phyloP scores from a whole-genome alignment of 35 echinoderm and acorn worm genomes.

The Lytechinus pictus region DNA sequence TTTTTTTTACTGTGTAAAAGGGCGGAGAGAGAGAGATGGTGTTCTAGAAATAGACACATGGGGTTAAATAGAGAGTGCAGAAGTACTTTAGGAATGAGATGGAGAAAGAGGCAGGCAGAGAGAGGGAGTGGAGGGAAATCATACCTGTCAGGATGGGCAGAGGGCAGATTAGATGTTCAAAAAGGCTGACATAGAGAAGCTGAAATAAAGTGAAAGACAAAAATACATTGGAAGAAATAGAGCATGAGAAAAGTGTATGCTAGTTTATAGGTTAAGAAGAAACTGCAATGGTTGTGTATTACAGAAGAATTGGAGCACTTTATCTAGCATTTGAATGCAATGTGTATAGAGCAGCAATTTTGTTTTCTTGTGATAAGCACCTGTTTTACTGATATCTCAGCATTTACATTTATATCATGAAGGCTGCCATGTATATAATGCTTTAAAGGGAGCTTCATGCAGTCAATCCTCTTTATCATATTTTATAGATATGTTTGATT shows the following conservation, averaged over 20 bases:
- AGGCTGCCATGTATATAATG: not conserved
- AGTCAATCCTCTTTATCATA: not conserved
- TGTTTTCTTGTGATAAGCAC: not conserved
- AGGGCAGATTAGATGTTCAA: not conserved
- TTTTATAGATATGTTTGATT: too few species aligned
- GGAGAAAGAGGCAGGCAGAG: not conserved
- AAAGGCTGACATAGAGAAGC: not conserved
- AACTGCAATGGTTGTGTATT: not conserved
- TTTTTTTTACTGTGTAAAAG: too few species aligned
- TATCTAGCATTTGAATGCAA: conserved; percentile 2
- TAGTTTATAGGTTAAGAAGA: not conserved
- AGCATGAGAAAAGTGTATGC: not conserved
- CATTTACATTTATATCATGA: not conserved
- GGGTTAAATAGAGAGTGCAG: too few species aligned
- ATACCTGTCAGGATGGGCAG: too few species aligned
- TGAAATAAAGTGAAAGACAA: not conserved
- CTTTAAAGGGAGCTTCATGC: not conserved
- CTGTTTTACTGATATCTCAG: not conserved
- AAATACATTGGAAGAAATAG: not conserved
- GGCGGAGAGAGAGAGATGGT: too few species aligned
- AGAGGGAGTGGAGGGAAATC: not conserved
- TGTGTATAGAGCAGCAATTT: not conserved
- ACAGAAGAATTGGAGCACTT: not conserved
- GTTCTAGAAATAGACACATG: too few species aligned
- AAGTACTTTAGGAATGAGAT: not conserved